A percentile compares a stretch with the other conserved stretches of the same genome.
phyloP scores from a whole-genome alignment of 2,888 invertebrate genomes.

The Dryadula phaetusa region DNA sequence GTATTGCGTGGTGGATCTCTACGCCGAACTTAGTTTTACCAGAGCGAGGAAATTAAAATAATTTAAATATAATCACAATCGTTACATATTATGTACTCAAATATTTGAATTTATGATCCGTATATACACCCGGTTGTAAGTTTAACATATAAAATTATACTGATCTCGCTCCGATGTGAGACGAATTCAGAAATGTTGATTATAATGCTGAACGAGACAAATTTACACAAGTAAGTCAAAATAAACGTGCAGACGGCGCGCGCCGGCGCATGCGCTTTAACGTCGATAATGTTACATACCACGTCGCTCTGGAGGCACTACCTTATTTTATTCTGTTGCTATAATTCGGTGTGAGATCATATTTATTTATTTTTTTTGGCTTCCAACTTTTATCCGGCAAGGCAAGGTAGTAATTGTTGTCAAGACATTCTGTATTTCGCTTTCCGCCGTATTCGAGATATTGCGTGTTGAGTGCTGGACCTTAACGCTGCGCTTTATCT shows the following conservation, averaged over 20 bases:
- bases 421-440: too few relatives aligned
- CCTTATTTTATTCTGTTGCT: neutral
- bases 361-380: too few relatives aligned
- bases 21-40: too few relatives aligned
- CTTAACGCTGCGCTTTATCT: too few relatives aligned
- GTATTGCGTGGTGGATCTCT: too few relatives aligned
- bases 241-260: neutral
- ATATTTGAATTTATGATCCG: neutral
- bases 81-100: neutral
- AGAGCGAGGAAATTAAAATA: too few relatives aligned
- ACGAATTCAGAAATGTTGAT: conserved; percentile 16
- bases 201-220: conserved; percentile 15
- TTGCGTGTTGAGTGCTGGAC: too few relatives aligned
- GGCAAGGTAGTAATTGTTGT: too few relatives aligned
- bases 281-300: neutral
- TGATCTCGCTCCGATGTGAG: neutral
- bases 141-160: conserved; percentile 15
- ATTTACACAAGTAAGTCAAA: conserved; percentile 13
- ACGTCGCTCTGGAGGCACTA: neutral
- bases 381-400: too few relatives aligned
- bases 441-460: too few relatives aligned
- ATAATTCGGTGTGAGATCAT: too few relatives aligned
- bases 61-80: too few relatives aligned
- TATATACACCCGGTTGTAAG: neutral
- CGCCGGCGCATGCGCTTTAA: neutral